A percentile compares a stretch with the other conserved stretches of the same genome.
These are phyloP conservation scores for Leptonema lineaticorne DNA, from an alignment of 1,140 invertebrate genomes.

Conservation along the genomic window DNA sequence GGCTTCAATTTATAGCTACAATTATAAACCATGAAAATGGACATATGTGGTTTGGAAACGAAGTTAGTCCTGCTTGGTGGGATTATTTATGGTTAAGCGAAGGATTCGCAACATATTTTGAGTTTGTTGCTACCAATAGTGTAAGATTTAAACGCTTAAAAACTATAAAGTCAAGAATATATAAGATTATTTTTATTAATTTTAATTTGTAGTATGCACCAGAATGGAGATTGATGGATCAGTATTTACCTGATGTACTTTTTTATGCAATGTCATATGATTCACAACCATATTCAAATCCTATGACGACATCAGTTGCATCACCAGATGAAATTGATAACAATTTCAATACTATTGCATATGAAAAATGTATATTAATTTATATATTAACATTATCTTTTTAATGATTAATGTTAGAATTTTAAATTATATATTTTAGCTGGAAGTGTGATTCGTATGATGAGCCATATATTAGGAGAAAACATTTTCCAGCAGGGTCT, in stretches of 20 bases:
- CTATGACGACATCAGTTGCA: constrained; percentile 72
- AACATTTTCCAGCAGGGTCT: constrained; percentile 52
- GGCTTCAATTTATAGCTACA: constrained; percentile 53
- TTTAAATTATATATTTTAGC: constrained; percentile 50
- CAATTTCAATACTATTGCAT: constrained; percentile 81
- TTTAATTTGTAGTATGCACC: constrained; percentile 37
- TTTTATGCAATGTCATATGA: constrained; percentile 68
- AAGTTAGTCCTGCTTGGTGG: constrained; percentile 62
- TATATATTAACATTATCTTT: no score
- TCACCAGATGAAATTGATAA: constrained; percentile 71
- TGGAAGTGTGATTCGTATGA: constrained; percentile 60
- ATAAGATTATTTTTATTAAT: background rate
- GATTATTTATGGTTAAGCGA: constrained; percentile 66
- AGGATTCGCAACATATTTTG: constrained; percentile 66
- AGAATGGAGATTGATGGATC: constrained; percentile 76
- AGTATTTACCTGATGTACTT: constrained; percentile 70
- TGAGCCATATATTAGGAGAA: constrained; percentile 54
- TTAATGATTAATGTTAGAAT: no score
- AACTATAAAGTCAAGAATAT: background rate
- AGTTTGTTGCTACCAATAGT: constrained; percentile 52
- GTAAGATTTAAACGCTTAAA: constrained; percentile 42
- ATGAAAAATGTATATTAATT: constrained; percentile 57
- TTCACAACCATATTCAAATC: constrained; percentile 64
- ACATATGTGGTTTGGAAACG: constrained; percentile 73
- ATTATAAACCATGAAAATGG: constrained; percentile 64